phyloP scores from a whole-genome alignment of 2,113 vertebrate species.

The Eretmochelys imbricata region DNA sequence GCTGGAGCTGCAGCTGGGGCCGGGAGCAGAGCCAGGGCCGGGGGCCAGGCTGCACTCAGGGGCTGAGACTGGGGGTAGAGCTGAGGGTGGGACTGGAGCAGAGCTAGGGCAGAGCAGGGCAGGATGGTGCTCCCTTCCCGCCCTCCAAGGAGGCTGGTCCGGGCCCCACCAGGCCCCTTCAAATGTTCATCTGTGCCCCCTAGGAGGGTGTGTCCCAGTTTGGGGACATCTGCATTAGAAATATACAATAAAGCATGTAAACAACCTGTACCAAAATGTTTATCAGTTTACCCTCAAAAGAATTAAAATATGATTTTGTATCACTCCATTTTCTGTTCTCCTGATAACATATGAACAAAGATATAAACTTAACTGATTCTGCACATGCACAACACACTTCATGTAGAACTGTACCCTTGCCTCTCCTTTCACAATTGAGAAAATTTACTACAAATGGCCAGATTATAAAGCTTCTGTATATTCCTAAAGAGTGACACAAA shows the following conservation, averaged over 20 bases:
- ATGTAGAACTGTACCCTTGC: background rate
- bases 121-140: no score
- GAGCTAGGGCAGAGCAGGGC: no score
- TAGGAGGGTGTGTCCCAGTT: no score
- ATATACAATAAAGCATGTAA: background rate
- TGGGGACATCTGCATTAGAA: background rate
- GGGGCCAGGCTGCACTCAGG: no score
- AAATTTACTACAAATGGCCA: background rate
- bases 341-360: background rate
- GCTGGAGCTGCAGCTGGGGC: no score
- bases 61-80: no score
- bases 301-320: background rate
- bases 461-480: background rate
- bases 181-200: no score
- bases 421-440: background rate
- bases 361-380: background rate
- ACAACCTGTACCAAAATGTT: background rate
- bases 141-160: no score
- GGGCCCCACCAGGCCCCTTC: no score
- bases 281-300: background rate
- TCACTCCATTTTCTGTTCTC: background rate
- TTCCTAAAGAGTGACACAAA: background rate
- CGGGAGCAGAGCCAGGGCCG: no score
- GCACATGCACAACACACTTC: background rate
- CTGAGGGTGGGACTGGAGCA: no score